Evolutionary conservation across 2,797 vertebrate genomes (phyloP).

Genomic region (Cossypha polioptera): DNA sequence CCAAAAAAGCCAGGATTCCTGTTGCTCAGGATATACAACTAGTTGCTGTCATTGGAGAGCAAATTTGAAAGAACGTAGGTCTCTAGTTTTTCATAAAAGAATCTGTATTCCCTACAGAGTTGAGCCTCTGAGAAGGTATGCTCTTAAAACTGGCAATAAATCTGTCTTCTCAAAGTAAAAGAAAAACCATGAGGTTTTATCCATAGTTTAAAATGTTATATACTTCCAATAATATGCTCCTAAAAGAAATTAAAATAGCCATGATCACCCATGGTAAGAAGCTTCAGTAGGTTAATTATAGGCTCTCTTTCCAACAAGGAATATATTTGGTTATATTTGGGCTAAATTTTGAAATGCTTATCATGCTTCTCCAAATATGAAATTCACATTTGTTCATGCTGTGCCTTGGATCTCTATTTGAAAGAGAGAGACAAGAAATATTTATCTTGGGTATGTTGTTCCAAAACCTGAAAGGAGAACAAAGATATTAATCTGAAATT

Average conservation of each 20-base stretch:
- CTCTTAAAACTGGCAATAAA: neutral
- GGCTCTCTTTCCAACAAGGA: neutral
- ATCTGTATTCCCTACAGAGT: neutral
- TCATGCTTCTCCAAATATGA: neutral
- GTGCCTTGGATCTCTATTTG: neutral
- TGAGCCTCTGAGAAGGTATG: neutral
- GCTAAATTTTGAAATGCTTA: constrained; percentile 20
- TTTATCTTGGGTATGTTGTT: neutral
- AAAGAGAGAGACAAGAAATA: constrained; percentile 26
- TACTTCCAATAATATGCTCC: neutral
- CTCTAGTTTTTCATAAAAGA: neutral
- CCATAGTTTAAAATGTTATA: neutral
- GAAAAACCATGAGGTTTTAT: neutral
- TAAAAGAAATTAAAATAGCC: neutral
- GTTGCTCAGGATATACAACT: neutral
- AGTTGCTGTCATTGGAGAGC: neutral
- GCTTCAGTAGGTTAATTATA: neutral
- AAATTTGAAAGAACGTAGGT: neutral
- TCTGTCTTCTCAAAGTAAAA: neutral
- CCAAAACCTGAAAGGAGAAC: neutral
- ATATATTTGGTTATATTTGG: constrained; percentile 3
- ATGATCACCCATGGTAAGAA: neutral
- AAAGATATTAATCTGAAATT: neutral
- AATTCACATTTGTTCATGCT: neutral
- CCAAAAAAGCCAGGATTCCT: neutral